phyloP scores from a whole-genome alignment of 2,888 invertebrate species.

The Athalia cordata region DNA sequence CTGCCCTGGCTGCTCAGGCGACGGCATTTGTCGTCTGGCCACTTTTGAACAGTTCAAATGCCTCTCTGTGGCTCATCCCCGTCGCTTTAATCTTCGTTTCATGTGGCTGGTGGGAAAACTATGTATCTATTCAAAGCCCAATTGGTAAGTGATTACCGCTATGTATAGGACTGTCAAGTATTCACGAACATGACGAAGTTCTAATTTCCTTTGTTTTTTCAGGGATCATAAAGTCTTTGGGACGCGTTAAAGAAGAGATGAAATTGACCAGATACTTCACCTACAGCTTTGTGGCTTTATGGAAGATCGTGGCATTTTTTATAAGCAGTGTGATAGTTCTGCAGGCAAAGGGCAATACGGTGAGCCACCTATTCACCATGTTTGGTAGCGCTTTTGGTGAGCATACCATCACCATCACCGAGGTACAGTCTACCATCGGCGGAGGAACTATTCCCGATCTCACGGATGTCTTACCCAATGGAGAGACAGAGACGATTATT shows the following conservation, averaged over 20 bases:
- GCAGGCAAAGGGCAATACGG: constrained; percentile 85
- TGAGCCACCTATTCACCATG: constrained; percentile 85
- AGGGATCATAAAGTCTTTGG: constrained; percentile 84
- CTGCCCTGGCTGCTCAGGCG: constrained; percentile 91
- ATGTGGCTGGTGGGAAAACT: constrained; percentile 99
- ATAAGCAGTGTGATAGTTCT: constrained; percentile 83
- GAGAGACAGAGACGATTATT: constrained; percentile 83
- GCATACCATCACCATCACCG: constrained; percentile 86
- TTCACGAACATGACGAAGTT: neutral
- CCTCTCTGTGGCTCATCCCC: constrained; percentile 90
- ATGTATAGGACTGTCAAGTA: neutral
- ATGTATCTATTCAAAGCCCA: constrained; percentile 90
- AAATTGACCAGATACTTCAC: constrained; percentile 89
- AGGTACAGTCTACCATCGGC: constrained; percentile 75
- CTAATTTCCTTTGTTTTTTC: constrained; percentile 55
- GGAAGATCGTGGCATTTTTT: constrained; percentile 92
- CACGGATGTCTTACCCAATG: constrained; percentile 84
- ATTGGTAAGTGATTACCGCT: constrained; percentile 76
- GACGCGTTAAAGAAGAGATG: constrained; percentile 86
- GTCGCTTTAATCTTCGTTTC: constrained; percentile 90
- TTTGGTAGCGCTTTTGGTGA: constrained; percentile 85
- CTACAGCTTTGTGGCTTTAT: constrained; percentile 91
- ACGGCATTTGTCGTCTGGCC: constrained; percentile 96
- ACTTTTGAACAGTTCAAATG: constrained; percentile 82
- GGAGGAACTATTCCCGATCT: constrained; percentile 80